A percentile compares a stretch with the other conserved stretches of the same genome.
phyloP scores from a whole-genome alignment of 2,113 vertebrate species.

The Sylvilagus bachmani region DNA sequence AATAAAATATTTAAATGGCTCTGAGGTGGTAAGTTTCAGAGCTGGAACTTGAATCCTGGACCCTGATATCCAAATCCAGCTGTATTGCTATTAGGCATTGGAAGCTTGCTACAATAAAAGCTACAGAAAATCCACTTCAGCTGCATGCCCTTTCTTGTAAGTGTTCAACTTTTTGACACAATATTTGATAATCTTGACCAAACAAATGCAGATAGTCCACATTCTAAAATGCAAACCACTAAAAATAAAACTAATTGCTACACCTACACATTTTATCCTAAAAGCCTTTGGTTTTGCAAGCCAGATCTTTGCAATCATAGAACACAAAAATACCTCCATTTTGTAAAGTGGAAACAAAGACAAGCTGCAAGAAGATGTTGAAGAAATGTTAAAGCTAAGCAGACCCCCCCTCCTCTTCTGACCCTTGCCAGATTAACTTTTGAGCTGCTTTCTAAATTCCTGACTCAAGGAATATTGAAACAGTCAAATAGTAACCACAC shows the following conservation, averaged over 20 bases:
- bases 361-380: neutral
- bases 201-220: neutral
- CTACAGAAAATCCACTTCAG: neutral
- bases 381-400: no score
- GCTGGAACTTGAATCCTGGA: neutral
- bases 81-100: neutral
- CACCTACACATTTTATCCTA: neutral
- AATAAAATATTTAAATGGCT: neutral
- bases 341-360: conserved; percentile 17
- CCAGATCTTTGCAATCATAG: conserved; percentile 32
- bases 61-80: neutral
- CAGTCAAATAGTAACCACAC: neutral
- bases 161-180: neutral
- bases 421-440: no score
- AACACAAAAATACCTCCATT: neutral
- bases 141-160: neutral
- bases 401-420: no score
- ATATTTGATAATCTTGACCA: neutral
- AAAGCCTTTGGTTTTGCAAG: neutral
- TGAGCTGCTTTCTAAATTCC: no score
- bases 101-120: neutral
- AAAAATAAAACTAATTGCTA: neutral
- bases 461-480: no score
- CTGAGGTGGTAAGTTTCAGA: neutral
- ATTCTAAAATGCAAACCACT: neutral